Evolutionary conservation across 2,888 invertebrate species (phyloP), one percentile per base, ranked within the genome.

Genomic region (Sesia apiformis): DNA sequence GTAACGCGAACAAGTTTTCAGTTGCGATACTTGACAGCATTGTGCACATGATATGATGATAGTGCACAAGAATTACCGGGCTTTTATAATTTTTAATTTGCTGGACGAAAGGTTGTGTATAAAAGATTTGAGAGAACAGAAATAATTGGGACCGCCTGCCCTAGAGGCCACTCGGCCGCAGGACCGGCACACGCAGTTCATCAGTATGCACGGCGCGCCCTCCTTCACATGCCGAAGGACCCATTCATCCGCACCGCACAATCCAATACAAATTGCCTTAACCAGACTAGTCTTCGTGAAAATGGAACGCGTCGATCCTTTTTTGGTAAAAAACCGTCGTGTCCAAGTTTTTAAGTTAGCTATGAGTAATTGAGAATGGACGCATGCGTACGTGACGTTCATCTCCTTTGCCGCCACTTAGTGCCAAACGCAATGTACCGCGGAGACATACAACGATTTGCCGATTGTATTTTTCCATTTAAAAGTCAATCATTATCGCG

Each of bases 401-500:
- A 55, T 23, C 23, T 23, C 23, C 51, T 53, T 51, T 53, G 57
- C 52, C 50, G 38, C 41, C 51, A 55, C 53, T 51, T 56, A 53
- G 55, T 59, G 56, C 63, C 60, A 55, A 66, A 63, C 60, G 61
- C 50, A n/a, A 46, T 46, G n/a, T 46, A 46, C 8, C 8, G 46
- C 57, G 61, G 63, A 65, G 62, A 69, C 63, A 64, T 69, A 72
- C 70, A 69, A 65, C 67, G 68, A 72, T 76, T 70, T 72, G 67
- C 65, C 62, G 57, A 61, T 63, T 55, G 66, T 70, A 73, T 76
- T 73, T 70, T 63, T 53, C 79, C 74, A 83, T 84, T 83, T 84
- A 79, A 76, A 81, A 84, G 84, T 82, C 84, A 82, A 81, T 84
- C 82, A 81, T 78, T 82, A 80, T 79, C 81, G 66, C 70, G 63